Conservation (phyloP, 2,797 vertebrate species). For the Cottoperca gobio region DNA sequence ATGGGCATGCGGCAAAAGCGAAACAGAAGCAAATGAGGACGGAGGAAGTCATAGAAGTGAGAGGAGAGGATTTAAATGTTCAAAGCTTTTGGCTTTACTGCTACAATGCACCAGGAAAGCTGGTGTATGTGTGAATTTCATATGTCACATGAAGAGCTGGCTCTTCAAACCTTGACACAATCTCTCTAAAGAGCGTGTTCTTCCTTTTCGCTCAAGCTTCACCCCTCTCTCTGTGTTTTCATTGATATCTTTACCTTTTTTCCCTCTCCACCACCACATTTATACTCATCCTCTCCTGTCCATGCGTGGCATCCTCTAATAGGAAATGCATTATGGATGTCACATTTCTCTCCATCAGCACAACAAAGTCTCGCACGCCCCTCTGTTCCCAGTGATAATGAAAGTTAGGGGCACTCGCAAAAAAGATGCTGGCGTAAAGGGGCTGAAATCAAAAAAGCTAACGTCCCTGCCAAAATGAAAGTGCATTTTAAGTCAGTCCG, state of each 20-base stretch:
- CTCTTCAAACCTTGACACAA: constrained; percentile 56
- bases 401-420: constrained; percentile 74
- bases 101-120: constrained; percentile 67
- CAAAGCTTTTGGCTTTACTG: constrained; percentile 71
- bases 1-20: constrained; percentile 42
- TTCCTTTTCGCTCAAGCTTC: constrained; percentile 31
- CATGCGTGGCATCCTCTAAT: constrained; percentile 78
- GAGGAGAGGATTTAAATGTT: constrained; percentile 76
- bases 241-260: constrained; percentile 24
- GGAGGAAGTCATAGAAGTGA: constrained; percentile 63
- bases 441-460: constrained; percentile 71
- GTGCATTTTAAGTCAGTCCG: constrained; percentile 78
- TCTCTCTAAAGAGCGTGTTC: constrained; percentile 33
- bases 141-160: constrained; percentile 54
- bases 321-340: constrained; percentile 86
- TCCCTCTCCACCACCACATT: constrained; percentile 55
- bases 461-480: constrained; percentile 78
- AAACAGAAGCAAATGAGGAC: constrained; percentile 65
- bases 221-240: constrained; percentile 17
- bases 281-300: constrained; percentile 75
- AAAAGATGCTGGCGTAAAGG: constrained; percentile 65
- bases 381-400: constrained; percentile 76
- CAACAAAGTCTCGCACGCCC: constrained; percentile 76
- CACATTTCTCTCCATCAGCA: constrained; percentile 83
- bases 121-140: constrained; percentile 69